phyloP scores from a whole-genome alignment of 1,140 invertebrate species.

The Drosophila busckii region DNA sequence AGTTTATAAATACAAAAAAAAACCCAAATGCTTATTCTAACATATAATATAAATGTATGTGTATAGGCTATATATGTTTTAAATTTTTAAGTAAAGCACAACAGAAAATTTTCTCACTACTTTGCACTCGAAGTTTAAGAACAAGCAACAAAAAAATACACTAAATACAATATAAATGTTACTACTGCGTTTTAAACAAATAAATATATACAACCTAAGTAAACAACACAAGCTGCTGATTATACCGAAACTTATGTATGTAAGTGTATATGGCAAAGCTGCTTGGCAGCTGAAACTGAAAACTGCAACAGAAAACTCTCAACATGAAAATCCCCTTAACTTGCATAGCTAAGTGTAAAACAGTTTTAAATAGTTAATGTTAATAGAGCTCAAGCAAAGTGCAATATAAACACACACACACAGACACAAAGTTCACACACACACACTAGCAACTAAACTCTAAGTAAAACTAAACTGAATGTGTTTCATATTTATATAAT shows the following conservation, averaged over 20 bases:
- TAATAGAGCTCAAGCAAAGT: constrained; percentile 14
- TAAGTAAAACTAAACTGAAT: no score
- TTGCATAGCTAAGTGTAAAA: constrained; percentile 29
- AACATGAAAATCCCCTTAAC: constrained; percentile 4
- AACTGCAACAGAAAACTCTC: constrained; percentile 1
- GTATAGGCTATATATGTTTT: no score
- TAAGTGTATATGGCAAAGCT: constrained; percentile 14
- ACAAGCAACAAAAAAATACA: no score
- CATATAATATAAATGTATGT: no score
- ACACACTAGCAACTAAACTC: constrained; percentile 47
- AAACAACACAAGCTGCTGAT: constrained; percentile 13
- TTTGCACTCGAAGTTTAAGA: constrained; percentile 28
- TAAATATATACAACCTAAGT: constrained; percentile 20
- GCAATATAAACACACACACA: constrained; percentile 21
- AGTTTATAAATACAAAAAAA: constrained; percentile 2
- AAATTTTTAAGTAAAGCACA: no score
- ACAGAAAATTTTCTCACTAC: no score
- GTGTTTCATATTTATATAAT: constrained; percentile 65
- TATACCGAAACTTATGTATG: background rate
- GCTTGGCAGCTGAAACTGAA: constrained; percentile 9
- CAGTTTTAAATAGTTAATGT: constrained; percentile 29
- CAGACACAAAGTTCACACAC: constrained; percentile 8
- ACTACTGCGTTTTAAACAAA: constrained; percentile 23
- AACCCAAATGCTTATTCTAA: no score
- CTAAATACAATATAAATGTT: constrained; percentile 35